A percentile compares a stretch with the other conserved stretches of the same genome.
These are phyloP conservation scores for Listronotus bonariensis DNA, from an alignment of 1,140 invertebrate species.

Conservation along the genomic window DNA sequence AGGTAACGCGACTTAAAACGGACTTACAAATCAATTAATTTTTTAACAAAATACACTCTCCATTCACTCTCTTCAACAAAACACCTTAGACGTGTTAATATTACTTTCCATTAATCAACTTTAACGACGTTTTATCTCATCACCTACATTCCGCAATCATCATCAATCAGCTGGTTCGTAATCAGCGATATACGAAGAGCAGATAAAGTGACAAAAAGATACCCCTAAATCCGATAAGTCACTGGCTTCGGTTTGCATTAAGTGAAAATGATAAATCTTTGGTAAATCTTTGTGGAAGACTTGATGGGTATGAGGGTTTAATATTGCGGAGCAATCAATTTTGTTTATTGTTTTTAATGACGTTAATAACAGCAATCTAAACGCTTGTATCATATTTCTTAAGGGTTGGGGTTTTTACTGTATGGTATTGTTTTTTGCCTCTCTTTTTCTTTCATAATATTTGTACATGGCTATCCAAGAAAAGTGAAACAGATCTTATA, in stretches of 20 bases:
- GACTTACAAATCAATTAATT: too few species aligned
- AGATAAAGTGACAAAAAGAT: constrained; percentile 21
- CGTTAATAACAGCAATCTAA: too few species aligned
- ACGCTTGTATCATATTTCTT: too few species aligned
- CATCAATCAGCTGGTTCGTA: constrained; percentile 27
- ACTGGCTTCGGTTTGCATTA: constrained; percentile 13
- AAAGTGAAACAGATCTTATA: too few species aligned
- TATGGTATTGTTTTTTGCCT: too few species aligned
- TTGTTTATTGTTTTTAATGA: constrained; percentile 16
- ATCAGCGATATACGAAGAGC: constrained; percentile 16
- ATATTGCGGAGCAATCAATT: constrained; percentile 22
- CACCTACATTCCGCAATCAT: constrained; percentile 29
- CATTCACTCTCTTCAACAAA: neutral
- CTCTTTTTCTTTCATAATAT: too few species aligned
- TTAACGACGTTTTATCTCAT: constrained; percentile 19
- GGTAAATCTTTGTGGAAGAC: constrained; percentile 12
- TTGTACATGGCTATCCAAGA: too few species aligned
- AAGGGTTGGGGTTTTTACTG: too few species aligned
- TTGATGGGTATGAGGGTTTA: constrained; percentile 7
- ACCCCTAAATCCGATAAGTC: constrained; percentile 26
- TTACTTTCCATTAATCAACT: constrained; percentile 23
- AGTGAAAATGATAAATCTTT: constrained; percentile 27
- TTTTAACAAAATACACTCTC: too few species aligned
- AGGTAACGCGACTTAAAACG: too few species aligned
- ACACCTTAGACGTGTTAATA: constrained; percentile 21